Percentiles rank a stretch among this genome's conserved stretches.
Conservation (phyloP, 2,113 vertebrate species). For the Nesoenas mayeri region DNA sequence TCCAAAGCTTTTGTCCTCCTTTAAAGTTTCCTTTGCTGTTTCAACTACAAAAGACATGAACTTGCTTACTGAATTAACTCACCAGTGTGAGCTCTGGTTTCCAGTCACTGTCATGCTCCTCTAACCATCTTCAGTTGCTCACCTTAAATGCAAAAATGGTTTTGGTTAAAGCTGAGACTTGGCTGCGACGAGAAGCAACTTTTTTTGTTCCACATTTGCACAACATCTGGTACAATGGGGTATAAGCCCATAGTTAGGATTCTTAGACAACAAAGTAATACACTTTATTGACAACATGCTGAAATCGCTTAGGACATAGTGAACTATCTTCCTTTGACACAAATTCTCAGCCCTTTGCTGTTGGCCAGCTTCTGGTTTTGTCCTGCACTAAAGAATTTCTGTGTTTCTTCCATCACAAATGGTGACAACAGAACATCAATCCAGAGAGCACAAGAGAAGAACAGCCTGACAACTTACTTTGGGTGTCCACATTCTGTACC, state of each 20-base stretch:
- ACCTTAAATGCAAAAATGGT: not conserved
- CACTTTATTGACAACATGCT: not conserved
- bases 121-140: not conserved
- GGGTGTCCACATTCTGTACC: not conserved
- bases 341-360: not conserved
- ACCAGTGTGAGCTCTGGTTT: not conserved
- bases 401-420: not conserved
- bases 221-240: not conserved
- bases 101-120: not conserved
- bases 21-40: not conserved
- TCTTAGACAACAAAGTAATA: not conserved
- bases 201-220: not conserved
- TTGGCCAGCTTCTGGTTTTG: not conserved
- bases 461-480: not conserved
- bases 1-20: not conserved
- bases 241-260: not conserved
- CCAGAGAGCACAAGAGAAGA: not conserved
- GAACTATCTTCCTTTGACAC: not conserved
- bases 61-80: not conserved
- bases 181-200: not conserved
- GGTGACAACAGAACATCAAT: not conserved
- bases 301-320: not conserved
- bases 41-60: not conserved
- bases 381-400: not conserved
- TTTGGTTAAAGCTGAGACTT: not conserved